These are phyloP conservation scores for Nematopogon swammerdamellus DNA, from an alignment of 2,888 invertebrate genomes.

Conservation along the genomic window DNA sequence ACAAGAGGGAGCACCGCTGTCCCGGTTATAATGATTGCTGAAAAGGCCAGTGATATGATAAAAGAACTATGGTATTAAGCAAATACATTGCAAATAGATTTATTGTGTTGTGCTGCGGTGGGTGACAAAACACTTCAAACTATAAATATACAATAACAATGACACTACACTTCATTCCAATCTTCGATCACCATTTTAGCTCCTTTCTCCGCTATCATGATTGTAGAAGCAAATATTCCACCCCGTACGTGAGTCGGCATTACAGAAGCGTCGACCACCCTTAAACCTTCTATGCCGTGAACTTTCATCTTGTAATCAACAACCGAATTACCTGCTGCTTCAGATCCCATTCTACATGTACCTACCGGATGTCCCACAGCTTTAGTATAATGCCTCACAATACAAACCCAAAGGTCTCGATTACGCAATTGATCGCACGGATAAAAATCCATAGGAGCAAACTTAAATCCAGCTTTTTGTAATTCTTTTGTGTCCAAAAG, in stretches of 20 bases:
- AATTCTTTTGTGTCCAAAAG: conserved; percentile 43
- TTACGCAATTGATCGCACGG: conserved; percentile 41
- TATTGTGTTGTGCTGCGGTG: conserved; percentile 4
- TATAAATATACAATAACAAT: conserved; percentile 23
- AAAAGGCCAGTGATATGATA: conserved; percentile 48
- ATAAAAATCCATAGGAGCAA: conserved; percentile 41
- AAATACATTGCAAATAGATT: conserved; percentile 22
- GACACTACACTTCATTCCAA: conserved; percentile 40
- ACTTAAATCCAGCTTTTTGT: conserved; percentile 39
- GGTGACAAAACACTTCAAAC: conserved; percentile 7
- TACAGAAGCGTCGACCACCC: conserved; percentile 44
- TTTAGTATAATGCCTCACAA: conserved; percentile 46
- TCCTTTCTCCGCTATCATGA: conserved; percentile 50
- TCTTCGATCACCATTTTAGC: conserved; percentile 40
- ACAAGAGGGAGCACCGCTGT: conserved; percentile 43
- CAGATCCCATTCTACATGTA: conserved; percentile 45
- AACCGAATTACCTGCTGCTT: conserved; percentile 31
- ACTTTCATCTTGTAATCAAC: conserved; percentile 38
- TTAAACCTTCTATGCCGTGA: conserved; percentile 41
- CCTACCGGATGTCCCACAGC: conserved; percentile 44
- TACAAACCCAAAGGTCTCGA: conserved; percentile 49
- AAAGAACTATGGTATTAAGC: conserved; percentile 43
- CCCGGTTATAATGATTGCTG: conserved; percentile 48
- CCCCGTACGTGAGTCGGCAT: conserved; percentile 47
- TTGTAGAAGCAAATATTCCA: conserved; percentile 34